Evolutionary conservation across 2,888 invertebrate genomes (phyloP).

Genomic region (Ophioninae sp.): DNA sequence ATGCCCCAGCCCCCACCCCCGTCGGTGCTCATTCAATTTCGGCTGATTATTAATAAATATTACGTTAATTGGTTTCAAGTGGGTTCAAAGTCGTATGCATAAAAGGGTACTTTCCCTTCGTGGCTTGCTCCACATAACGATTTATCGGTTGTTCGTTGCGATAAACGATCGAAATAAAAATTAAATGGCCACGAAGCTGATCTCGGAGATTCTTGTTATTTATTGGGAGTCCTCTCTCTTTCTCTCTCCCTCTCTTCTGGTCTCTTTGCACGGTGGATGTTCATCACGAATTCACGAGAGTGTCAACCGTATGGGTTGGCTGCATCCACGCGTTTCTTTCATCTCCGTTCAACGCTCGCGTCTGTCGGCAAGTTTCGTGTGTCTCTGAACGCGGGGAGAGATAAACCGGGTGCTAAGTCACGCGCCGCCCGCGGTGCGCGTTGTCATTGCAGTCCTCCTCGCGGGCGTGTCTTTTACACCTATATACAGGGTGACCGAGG

Average conservation of each 20-base stretch:
- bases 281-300: constrained; percentile 64
- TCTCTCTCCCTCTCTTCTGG: constrained; percentile 53
- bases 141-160: constrained; percentile 15
- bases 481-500: too few relatives aligned
- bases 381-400: constrained; percentile 31
- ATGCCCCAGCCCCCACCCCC: too few relatives aligned
- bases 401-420: constrained; percentile 75
- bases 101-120: background rate
- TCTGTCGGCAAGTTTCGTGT: constrained; percentile 75
- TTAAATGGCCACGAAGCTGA: constrained; percentile 1
- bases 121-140: constrained; percentile 1
- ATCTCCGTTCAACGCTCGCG: constrained; percentile 63
- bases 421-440: constrained; percentile 78
- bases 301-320: constrained; percentile 58
- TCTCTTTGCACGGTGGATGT: constrained; percentile 38
- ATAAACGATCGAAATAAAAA: constrained; percentile 11
- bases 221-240: constrained; percentile 39
- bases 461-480: constrained; percentile 60
- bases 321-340: constrained; percentile 60
- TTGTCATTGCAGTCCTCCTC: constrained; percentile 76
- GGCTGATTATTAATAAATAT: background rate
- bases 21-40: background rate
- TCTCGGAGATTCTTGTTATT: constrained; percentile 29
- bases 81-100: constrained; percentile 1
- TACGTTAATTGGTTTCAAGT: background rate